Conservation (phyloP, 2,113 vertebrate genomes). For the Verasper variegatus region DNA sequence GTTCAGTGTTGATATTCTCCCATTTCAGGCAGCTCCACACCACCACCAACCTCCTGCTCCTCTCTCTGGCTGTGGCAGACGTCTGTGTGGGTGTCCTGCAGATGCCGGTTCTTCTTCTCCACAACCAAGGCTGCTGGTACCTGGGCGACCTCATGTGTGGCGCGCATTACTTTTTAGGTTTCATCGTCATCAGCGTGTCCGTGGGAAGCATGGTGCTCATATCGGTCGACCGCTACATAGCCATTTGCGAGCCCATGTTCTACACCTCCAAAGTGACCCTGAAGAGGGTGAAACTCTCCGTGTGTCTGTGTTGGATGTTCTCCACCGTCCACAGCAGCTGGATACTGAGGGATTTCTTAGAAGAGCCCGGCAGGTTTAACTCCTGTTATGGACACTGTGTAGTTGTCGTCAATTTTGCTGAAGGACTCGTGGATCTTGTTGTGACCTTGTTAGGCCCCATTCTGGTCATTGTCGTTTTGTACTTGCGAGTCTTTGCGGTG, state of each 20-base stretch:
- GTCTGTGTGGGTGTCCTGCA: background rate
- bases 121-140: background rate
- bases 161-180: background rate
- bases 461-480: conserved; percentile 2
- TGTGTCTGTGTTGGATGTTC: conserved; percentile 31
- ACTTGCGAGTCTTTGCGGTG: conserved; percentile 24
- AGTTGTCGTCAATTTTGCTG: background rate
- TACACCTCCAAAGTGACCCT: conserved; percentile 44
- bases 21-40: conserved; percentile 19
- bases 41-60: conserved; percentile 25
- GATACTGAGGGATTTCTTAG: conserved; percentile 10
- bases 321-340: conserved; percentile 1
- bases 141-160: background rate
- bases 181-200: conserved; percentile 19
- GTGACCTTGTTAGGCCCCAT: conserved; percentile 7
- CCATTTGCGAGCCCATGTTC: conserved; percentile 26
- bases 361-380: background rate
- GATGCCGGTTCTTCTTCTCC: background rate
- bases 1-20: background rate
- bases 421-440: background rate
- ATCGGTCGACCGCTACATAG: conserved; percentile 23
- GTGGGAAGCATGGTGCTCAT: conserved; percentile 24
- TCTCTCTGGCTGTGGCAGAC: conserved; percentile 17
- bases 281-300: conserved; percentile 21
- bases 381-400: conserved; percentile 7